A percentile compares a stretch with the other conserved stretches of the same genome.
Evolutionary conservation across 2,113 vertebrate species (phyloP).

Genomic region (Psilopogon haemacephalus): DNA sequence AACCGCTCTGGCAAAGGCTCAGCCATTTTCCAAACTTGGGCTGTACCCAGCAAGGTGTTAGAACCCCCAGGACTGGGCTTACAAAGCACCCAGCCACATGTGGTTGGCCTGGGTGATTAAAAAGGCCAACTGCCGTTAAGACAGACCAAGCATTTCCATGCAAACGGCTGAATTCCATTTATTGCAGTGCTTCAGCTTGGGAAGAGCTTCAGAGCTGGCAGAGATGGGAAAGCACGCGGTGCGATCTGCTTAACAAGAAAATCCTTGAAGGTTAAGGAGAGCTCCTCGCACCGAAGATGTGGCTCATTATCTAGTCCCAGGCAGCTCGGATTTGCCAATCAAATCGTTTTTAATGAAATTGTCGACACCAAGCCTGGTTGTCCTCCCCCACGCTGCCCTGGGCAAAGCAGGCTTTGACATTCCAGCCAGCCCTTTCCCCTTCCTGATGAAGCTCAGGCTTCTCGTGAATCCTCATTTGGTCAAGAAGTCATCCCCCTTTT

Average conservation of each 20-base stretch:
- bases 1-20: neutral
- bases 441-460: fast-evolving
- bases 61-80: neutral
- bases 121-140: neutral
- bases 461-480: neutral
- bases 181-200: neutral
- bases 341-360: conserved; percentile 40
- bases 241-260: conserved; percentile 21
- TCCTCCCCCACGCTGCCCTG: neutral
- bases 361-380: neutral
- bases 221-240: neutral
- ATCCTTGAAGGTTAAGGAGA: neutral
- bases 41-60: neutral
- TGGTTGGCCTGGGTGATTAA: neutral
- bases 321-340: conserved; percentile 55
- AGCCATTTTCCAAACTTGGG: neutral
- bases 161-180: neutral
- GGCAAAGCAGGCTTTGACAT: neutral
- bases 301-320: conserved; percentile 35
- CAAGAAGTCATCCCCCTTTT: neutral
- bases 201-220: neutral
- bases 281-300: conserved; percentile 33
- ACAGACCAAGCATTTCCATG: neutral
- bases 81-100: neutral
- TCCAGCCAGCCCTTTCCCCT: neutral